Evolutionary conservation across 2,888 invertebrate genomes (phyloP).

Genomic region (Quadriops clusia): DNA sequence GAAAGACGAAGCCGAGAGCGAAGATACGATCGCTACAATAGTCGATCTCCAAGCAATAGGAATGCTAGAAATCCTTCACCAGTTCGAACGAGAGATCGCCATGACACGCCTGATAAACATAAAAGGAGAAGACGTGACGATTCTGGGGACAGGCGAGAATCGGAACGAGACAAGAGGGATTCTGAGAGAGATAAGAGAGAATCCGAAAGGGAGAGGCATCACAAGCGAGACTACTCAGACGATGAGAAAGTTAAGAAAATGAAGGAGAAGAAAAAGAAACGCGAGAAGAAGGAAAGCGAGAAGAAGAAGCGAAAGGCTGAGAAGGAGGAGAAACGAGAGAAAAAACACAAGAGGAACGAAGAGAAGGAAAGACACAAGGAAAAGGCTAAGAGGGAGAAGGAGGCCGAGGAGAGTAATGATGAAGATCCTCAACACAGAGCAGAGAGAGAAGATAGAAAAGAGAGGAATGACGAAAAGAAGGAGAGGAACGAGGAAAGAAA

Average conservation of each 20-base stretch:
- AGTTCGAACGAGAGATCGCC: conserved; percentile 15
- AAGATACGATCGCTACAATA: conserved; percentile 9
- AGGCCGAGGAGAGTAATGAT: conserved; percentile 35
- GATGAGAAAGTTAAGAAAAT: conserved; percentile 31
- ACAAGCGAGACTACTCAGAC: conserved; percentile 25
- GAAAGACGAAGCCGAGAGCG: conserved; percentile 9
- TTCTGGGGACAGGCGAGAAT: conserved; percentile 27
- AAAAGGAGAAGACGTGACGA: conserved; percentile 28
- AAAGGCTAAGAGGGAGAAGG: conserved; percentile 36
- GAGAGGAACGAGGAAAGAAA: conserved; percentile 28
- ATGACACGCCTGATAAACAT: conserved; percentile 29
- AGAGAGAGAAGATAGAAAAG: conserved; percentile 27
- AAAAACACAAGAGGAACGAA: conserved; percentile 35
- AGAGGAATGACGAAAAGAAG: conserved; percentile 29
- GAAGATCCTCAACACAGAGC: no score
- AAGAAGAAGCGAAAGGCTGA: conserved; percentile 28
- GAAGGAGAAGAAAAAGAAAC: conserved; percentile 25
- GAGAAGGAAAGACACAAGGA: conserved; percentile 44
- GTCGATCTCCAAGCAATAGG: conserved; percentile 8
- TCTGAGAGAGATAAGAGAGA: conserved; percentile 15
- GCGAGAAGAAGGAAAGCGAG: conserved; percentile 25
- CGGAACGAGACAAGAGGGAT: no score
- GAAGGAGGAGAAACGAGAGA: conserved; percentile 28
- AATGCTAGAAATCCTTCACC: conserved; percentile 4
- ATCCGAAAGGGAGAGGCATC: conserved; percentile 32